phyloP scores from a whole-genome alignment of 1,140 invertebrate species.

The Whitmania pigra region DNA sequence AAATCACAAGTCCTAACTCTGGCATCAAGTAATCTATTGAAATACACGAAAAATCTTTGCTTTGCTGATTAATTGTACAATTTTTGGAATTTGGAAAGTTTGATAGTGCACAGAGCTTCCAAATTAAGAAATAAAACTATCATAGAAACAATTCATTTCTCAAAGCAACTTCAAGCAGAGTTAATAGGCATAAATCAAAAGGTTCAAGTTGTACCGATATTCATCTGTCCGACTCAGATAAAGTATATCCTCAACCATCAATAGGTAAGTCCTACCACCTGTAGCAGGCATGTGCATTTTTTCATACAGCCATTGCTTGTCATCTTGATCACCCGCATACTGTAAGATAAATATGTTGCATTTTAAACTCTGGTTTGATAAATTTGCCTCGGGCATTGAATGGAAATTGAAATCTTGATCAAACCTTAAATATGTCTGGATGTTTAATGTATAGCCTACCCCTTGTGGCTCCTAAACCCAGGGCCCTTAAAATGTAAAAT shows the following conservation, averaged over 20 bases:
- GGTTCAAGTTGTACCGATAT: conserved; percentile 45
- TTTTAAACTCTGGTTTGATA: background rate
- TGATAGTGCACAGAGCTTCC: too few species aligned
- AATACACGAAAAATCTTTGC: too few species aligned
- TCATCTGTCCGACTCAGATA: conserved; percentile 59
- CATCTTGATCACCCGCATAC: conserved; percentile 65
- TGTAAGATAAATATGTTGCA: conserved; percentile 28
- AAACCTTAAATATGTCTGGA: conserved; percentile 54
- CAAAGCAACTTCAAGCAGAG: background rate
- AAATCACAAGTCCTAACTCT: too few species aligned
- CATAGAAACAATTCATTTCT: background rate
- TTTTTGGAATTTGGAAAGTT: too few species aligned
- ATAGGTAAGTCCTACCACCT: conserved; percentile 63
- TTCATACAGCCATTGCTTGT: conserved; percentile 66
- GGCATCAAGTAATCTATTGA: too few species aligned
- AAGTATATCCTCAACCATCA: conserved; percentile 66
- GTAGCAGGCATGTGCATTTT: conserved; percentile 62
- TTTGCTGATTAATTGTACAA: too few species aligned
- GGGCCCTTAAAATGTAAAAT: conserved; percentile 48
- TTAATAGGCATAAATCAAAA: background rate
- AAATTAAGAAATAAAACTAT: background rate
- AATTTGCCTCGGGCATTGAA: background rate
- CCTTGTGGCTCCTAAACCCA: conserved; percentile 61
- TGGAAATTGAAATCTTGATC: conserved; percentile 6
- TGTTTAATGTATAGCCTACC: conserved; percentile 64